Conservation (phyloP, 2,888 invertebrate species). For the Epirrhoe alternata region DNA sequence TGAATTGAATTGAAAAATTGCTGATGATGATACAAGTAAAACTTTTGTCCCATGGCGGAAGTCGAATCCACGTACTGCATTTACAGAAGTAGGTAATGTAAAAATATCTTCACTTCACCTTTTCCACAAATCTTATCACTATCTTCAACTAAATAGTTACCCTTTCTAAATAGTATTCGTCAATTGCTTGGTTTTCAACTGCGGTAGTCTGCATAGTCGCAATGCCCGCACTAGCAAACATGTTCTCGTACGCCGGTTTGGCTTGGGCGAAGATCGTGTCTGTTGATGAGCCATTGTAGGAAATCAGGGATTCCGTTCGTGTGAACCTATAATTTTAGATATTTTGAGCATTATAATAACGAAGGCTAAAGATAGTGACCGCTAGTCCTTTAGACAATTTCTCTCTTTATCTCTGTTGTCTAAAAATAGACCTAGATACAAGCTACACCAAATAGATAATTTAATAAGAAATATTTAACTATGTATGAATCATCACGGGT, state of each 20-base stretch:
- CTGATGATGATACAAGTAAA: no score
- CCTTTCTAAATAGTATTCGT: slow-evolving; percentile 71
- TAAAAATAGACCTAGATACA: no score
- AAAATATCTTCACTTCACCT: background rate
- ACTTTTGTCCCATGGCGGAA: no score
- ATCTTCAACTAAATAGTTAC: slow-evolving; percentile 47
- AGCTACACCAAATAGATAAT: no score
- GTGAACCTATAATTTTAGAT: slow-evolving; percentile 57
- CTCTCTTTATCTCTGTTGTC: no score
- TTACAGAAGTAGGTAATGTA: no score
- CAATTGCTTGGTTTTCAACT: slow-evolving; percentile 55
- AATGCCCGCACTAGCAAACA: slow-evolving; percentile 52
- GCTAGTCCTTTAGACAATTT: no score
- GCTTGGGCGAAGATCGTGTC: slow-evolving; percentile 62
- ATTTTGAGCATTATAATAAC: background rate
- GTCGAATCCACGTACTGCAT: no score
- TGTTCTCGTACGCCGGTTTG: slow-evolving; percentile 58
- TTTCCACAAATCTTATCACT: background rate
- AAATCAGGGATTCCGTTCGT: slow-evolving; percentile 67
- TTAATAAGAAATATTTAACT: no score
- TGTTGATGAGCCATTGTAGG: slow-evolving; percentile 56
- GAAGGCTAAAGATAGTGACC: no score
- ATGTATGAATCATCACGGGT: no score
- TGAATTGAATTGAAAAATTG: no score
- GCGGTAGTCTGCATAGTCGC: slow-evolving; percentile 58